Conservation (phyloP, 2,888 invertebrate genomes). For the Pilophorus perplexus region DNA sequence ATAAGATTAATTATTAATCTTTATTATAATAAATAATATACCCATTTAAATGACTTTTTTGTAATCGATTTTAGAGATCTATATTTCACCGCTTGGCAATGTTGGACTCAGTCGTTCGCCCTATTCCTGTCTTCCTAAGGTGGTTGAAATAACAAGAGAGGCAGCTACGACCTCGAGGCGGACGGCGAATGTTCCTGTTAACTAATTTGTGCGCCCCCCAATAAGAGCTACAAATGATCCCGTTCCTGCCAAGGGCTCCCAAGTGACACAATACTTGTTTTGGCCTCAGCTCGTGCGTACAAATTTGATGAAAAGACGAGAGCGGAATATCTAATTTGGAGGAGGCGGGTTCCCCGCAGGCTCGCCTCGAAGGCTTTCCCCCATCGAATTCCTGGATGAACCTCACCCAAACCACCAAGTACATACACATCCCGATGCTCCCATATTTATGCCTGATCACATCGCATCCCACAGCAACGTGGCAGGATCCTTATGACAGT, state of each 20-base stretch:
- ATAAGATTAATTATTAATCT: too few species aligned
- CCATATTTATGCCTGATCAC: neutral
- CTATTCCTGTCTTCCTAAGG: neutral
- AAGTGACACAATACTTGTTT: slow-evolving; percentile 22
- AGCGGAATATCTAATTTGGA: slow-evolving; percentile 12
- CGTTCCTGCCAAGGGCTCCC: neutral
- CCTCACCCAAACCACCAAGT: neutral
- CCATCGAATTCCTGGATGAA: neutral
- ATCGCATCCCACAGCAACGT: too few species aligned
- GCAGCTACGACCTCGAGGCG: too few species aligned
- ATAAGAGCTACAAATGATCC: slow-evolving; percentile 4
- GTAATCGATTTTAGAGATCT: too few species aligned
- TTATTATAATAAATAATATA: too few species aligned
- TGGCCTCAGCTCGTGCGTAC: slow-evolving; percentile 8
- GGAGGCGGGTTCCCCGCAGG: neutral
- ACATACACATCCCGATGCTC: too few species aligned
- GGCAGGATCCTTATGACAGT: too few species aligned
- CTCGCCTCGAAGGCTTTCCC: neutral
- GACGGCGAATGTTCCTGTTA: neutral
- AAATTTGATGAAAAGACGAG: slow-evolving; percentile 13
- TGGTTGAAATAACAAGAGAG: too few species aligned
- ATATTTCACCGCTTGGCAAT: too few species aligned
- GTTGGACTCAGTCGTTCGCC: neutral
- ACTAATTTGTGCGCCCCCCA: neutral
- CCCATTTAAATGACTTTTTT: too few species aligned